phyloP scores from a whole-genome alignment of 2,888 invertebrate genomes.

The Trissolcus japonicus region DNA sequence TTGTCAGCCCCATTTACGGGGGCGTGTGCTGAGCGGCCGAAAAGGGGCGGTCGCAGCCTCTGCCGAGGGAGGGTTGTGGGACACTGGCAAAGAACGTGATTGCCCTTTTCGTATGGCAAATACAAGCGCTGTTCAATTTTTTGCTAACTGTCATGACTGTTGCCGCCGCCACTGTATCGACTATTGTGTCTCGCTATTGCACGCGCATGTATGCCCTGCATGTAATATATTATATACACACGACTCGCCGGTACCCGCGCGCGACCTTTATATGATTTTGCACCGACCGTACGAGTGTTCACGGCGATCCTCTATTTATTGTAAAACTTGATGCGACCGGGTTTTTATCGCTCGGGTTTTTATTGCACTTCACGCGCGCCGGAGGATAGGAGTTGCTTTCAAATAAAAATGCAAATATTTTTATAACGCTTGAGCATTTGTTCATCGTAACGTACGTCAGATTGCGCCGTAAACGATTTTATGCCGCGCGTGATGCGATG shows the following conservation, averaged over 20 bases:
- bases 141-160: conserved; percentile 65
- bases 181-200: conserved; percentile 29
- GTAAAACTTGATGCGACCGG: not conserved
- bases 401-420: conserved; percentile 33
- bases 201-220: not conserved
- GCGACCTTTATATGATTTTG: conserved; percentile 43
- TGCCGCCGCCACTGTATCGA: conserved; percentile 29
- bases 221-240: not conserved
- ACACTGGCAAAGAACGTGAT: conserved; percentile 69
- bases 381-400: not conserved
- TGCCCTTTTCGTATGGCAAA: conserved; percentile 73
- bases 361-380: not conserved
- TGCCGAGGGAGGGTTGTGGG: conserved; percentile 52
- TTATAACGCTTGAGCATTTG: conserved; percentile 20
- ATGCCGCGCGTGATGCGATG: not conserved
- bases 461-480: conserved; percentile 36
- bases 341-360: conserved; percentile 10
- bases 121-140: conserved; percentile 72
- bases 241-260: not conserved
- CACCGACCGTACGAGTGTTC: conserved; percentile 3
- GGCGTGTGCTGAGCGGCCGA: conserved; percentile 59
- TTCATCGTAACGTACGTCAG: conserved; percentile 36
- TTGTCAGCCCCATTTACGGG: conserved; percentile 45
- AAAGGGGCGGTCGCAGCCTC: conserved; percentile 39
- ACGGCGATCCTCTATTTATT: no score